Base-by-base conservation (phyloP, 2,888 invertebrate species). In the Deilephila elpenor region DNA sequence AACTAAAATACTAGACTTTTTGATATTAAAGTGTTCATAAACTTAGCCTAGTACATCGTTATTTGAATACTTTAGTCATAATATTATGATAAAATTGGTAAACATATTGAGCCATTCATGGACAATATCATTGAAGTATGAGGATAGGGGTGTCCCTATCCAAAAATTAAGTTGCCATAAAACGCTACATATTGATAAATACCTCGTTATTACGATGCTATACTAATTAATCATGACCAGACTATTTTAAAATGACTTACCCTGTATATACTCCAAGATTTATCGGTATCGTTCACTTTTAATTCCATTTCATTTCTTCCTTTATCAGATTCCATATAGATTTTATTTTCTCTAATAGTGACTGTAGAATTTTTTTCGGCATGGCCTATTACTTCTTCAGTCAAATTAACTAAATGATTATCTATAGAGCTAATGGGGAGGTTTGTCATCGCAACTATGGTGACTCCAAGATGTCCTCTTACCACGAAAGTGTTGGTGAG, bases 361-460 rank as follows among this genome's bases (percentile, higher is more conserved):
- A 25, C 64, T 51, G 14, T 6, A 67, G 20, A 11, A 20, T 25
- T 1, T 14, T 51, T 51, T 6, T 6, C 44, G 17, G 8, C 29
- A 60, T 17, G 5, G 8, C 17, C 29, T 60, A 25, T 17, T 5
- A 25, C 17, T 7, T 19, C 19, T 8, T 5, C 67, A 17, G 44
- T 51, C 17, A 67, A 51, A 25, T 67, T 67, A 25, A 6, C 67
- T 25, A 51, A 25, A 5, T 67, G 5, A 20, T 25, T 67, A 1
- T 67, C 29, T 25, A 25, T 29, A 37, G 25, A 2, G 51, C 70
- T 56, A n/a, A 6, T 71, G 11, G 73, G 11, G n/a, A 77, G 76
- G 77, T 77, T 83, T 0, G 87, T 87, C 89, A 91, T 90, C 3
- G 89, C 89, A 5, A 91, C 91, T 6, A 91, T 82, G 0, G 89